phyloP scores from a whole-genome alignment of 2,113 vertebrate genomes.

The Columbina picui region DNA sequence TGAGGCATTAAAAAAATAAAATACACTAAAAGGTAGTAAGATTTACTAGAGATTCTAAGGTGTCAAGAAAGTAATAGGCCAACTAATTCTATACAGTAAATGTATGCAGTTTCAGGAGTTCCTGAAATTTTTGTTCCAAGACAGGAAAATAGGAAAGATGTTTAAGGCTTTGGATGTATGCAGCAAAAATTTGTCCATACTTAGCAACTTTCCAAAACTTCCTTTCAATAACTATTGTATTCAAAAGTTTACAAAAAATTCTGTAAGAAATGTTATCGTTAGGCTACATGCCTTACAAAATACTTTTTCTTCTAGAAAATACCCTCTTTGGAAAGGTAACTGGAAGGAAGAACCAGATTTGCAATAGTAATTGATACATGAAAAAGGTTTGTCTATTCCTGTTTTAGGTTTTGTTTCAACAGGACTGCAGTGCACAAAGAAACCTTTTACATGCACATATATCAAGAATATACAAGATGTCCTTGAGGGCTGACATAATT shows the following conservation, averaged over 20 bases:
- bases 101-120: background rate
- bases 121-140: background rate
- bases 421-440: background rate
- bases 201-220: background rate
- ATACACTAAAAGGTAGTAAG: accelerated
- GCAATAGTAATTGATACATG: background rate
- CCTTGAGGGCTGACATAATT: background rate
- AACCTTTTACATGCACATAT: background rate
- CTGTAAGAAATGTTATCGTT: background rate
- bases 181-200: background rate
- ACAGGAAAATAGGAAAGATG: background rate
- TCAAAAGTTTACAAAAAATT: background rate
- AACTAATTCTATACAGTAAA: background rate
- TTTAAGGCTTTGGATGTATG: background rate
- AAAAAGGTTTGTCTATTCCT: background rate
- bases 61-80: background rate
- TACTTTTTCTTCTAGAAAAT: background rate
- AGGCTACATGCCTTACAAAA: background rate
- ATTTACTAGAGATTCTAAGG: background rate
- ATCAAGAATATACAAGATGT: background rate
- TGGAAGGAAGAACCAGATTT: background rate
- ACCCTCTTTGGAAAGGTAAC: background rate
- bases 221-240: background rate
- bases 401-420: background rate
- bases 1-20: background rate